Base-by-base conservation (phyloP, 2,888 invertebrate species). In the Rhamnusium bicolor region DNA sequence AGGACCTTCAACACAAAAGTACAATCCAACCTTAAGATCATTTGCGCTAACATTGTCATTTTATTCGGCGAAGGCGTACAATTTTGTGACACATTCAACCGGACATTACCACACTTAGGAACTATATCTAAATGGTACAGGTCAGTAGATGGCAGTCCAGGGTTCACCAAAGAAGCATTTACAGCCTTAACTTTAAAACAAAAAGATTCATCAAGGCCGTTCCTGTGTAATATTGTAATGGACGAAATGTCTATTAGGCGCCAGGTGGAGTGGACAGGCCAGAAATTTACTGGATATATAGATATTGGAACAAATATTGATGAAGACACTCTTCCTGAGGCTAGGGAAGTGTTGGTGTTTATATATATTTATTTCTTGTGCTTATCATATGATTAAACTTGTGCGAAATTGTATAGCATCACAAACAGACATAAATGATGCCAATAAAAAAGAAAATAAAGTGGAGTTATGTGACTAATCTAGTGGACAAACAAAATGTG, bases 401-500 rank as follows among this genome's bases (percentile, higher is more conserved):
- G 72, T 78, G 16, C 24, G 75, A 66, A 78, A 72, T 58, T 75
- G 74, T 71, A 66, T 73, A n/a, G 77, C 65, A 21, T 63, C 70
- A 7, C 72, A 76, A 63, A 46, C 27, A 62, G 69, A 61, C 61
- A 47, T 77, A 1, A 67, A 29, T 8, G 68, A 71, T 61, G 51
- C 24, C 6, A 27, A 74, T 29, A 71, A 66, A 53, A n/a, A 49
- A 62, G 12, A 46, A 49, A 53, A 67, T 75, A 2, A 70, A 76
- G 40, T 78, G 75, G 75, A 65, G 51, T n/a, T 75, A 32, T 56
- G 63, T 73, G 18, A 54, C 66, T 24, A 27, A 61, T 16, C 68
- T 78, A 21, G 71, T 75, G 24, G 62, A 78, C 27, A 32, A 54
- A 47, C 75, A 76, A 73, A 75, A 73, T 56, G 16, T 21, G 12